A percentile compares a stretch with the other conserved stretches of the same genome.
Conservation (phyloP, 2,797 vertebrate genomes). For the Micromesistius poutassou region DNA sequence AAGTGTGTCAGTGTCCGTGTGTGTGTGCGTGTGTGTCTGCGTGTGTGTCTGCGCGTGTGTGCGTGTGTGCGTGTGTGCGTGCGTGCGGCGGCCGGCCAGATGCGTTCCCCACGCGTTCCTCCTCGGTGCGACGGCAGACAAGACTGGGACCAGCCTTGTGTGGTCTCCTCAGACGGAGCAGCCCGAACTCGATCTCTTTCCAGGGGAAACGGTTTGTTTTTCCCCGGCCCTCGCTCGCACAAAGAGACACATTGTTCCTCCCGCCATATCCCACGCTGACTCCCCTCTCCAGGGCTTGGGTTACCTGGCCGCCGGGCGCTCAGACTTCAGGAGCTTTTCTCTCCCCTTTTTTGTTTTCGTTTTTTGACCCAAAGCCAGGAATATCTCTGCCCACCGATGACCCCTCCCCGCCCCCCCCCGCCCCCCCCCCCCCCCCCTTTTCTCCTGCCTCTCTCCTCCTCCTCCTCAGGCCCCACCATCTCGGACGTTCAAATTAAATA, state of each 20-base stretch:
- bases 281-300: conserved; percentile 71
- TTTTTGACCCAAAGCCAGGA: conserved; percentile 63
- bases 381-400: conserved; percentile 48
- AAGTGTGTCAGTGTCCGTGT: conserved; percentile 38
- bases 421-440: conserved; percentile 30
- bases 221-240: conserved; percentile 65
- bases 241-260: conserved; percentile 76
- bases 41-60: conserved; percentile 19
- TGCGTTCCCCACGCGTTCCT: conserved; percentile 40
- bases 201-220: conserved; percentile 76
- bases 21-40: conserved; percentile 7
- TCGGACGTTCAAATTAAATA: background rate
- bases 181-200: conserved; percentile 75
- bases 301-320: conserved; percentile 70
- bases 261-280: conserved; percentile 70
- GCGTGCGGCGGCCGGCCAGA: conserved; percentile 31
- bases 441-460: background rate
- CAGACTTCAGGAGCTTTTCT: conserved; percentile 64
- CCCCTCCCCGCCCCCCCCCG: conserved; percentile 36
- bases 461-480: background rate
- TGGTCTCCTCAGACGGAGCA: conserved; percentile 75
- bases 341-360: conserved; percentile 30
- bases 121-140: conserved; percentile 57
- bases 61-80: conserved; percentile 16
- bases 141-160: conserved; percentile 72